Percentiles rank a stretch among this genome's conserved stretches.
Evolutionary conservation across 1,140 invertebrate genomes (phyloP).

Genomic region (Zaprionus vittiger): DNA sequence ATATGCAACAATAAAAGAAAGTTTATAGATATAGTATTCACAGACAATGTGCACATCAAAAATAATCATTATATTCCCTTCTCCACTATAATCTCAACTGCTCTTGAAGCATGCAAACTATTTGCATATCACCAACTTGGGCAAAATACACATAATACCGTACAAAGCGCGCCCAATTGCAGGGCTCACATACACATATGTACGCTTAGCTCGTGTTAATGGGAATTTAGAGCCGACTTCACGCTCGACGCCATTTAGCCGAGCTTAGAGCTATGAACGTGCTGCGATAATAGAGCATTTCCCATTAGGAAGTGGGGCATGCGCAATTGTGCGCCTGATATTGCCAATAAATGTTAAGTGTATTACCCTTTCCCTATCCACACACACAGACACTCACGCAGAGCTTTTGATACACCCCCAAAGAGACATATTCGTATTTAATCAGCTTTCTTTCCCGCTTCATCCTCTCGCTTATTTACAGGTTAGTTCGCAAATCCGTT

Average conservation of each 20-base stretch:
- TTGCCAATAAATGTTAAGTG: conserved; percentile 74
- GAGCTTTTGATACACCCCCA: conserved; percentile 1
- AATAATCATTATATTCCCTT: background rate
- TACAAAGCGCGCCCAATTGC: conserved; percentile 14
- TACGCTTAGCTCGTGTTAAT: background rate
- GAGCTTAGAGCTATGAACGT: conserved; percentile 46
- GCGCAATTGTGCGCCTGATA: conserved; percentile 57
- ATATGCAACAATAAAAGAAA: too few species aligned
- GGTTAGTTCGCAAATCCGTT: conserved; percentile 72
- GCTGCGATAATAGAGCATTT: conserved; percentile 62
- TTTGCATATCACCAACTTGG: background rate
- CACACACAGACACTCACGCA: background rate
- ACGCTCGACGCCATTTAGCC: conserved; percentile 17
- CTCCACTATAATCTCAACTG: background rate
- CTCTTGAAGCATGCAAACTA: background rate
- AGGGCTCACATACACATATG: conserved; percentile 3
- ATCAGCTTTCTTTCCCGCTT: conserved; percentile 70
- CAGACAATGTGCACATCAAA: too few species aligned
- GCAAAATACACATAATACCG: background rate
- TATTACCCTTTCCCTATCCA: conserved; percentile 46
- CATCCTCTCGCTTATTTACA: conserved; percentile 70
- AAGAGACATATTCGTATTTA: conserved; percentile 56
- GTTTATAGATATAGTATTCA: too few species aligned
- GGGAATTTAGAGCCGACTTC: conserved; percentile 27
- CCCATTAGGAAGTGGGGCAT: conserved; percentile 68